Evolutionary conservation across 1,140 invertebrate genomes (phyloP).

Genomic region (Drosophila kohkoa): DNA sequence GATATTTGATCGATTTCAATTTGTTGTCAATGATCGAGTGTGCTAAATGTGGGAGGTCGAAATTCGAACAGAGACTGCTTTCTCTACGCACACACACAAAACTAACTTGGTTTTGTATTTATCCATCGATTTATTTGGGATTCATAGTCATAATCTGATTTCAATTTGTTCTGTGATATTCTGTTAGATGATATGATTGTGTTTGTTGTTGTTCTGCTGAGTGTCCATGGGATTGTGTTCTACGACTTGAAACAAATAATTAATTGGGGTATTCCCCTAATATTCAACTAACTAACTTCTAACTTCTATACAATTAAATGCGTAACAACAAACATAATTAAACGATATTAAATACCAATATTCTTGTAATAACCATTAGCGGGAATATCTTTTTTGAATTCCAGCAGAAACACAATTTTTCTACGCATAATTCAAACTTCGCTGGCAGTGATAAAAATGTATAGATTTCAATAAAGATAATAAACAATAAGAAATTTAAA

Average conservation of each 20-base stretch:
- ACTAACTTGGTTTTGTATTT: slow-evolving; percentile 8
- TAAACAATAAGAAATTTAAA: slow-evolving; percentile 37
- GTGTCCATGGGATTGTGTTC: slow-evolving; percentile 51
- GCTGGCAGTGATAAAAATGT: slow-evolving; percentile 70
- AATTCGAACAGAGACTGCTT: slow-evolving; percentile 16
- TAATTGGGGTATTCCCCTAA: slow-evolving; percentile 30
- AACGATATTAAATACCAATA: background rate
- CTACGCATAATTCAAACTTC: slow-evolving; percentile 23
- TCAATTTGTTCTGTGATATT: slow-evolving; percentile 51
- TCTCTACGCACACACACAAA: slow-evolving; percentile 2
- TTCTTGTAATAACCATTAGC: slow-evolving; percentile 4
- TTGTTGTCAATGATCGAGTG: slow-evolving; percentile 7
- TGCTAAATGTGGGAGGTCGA: slow-evolving; percentile 17
- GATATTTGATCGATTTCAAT: slow-evolving; percentile 7
- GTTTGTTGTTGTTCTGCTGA: slow-evolving; percentile 52
- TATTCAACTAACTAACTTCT: slow-evolving; percentile 17
- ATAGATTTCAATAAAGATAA: slow-evolving; percentile 14
- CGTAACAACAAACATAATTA: slow-evolving; percentile 23
- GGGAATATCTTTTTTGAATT: background rate
- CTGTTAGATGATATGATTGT: slow-evolving; percentile 75
- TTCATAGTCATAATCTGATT: slow-evolving; percentile 2
- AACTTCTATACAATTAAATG: slow-evolving; percentile 27
- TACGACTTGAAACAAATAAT: slow-evolving; percentile 18
- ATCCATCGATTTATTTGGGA: background rate
- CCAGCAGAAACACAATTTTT: slow-evolving; percentile 3